Base-by-base conservation (phyloP, 2,797 vertebrate genomes). In the Protosalanx chinensis region DNA sequence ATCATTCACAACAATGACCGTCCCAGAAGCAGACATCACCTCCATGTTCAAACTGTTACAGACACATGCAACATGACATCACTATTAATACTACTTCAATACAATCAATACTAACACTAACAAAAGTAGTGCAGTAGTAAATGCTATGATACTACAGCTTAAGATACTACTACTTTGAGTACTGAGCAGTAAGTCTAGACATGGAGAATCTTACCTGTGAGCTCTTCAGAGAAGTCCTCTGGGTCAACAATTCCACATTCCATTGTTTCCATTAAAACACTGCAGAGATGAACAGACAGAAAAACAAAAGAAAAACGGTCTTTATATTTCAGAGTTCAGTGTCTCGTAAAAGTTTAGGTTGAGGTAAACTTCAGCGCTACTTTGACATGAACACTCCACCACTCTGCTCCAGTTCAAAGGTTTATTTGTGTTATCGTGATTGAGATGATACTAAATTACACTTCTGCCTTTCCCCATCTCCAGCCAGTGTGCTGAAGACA, bases 151-250 rank as follows among this genome's bases (percentile, higher is more conserved):
- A 6, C 51, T 56, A 53, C 3, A 16, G 5, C 18, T 7, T 7
- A 46, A 46, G 41, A 29, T 46, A 63, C 30, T 18, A 65, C 6
- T 41, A 30, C 23, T 27, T 27, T 35, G 10, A 37, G 32, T 30
- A 20, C 32, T 46, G 46, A n/a, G 51, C 49, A 58, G 8, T 67
- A 33, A 6, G 59, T 35, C 18, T 16, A 33, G 4, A 65, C 8
- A 6, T 13, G 63, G n/a, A 71, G 59, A n/a, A 68, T 76, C 87
- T 87, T 90, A 98, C 97, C 95, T 94, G 94, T 80, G 77, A 73
- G 73, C 67, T 96, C 94, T 16, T 96, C 96, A 58, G 86, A 89
- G 76, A 88, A 91, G 77, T 90, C 93, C 73, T 95, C 94, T 18
- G 81, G 73, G 20, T 95, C 93, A 79, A 88, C 91, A 74, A 89